Evolutionary conservation across 2,113 vertebrate species (phyloP).

Genomic region (Arizona elegans): DNA sequence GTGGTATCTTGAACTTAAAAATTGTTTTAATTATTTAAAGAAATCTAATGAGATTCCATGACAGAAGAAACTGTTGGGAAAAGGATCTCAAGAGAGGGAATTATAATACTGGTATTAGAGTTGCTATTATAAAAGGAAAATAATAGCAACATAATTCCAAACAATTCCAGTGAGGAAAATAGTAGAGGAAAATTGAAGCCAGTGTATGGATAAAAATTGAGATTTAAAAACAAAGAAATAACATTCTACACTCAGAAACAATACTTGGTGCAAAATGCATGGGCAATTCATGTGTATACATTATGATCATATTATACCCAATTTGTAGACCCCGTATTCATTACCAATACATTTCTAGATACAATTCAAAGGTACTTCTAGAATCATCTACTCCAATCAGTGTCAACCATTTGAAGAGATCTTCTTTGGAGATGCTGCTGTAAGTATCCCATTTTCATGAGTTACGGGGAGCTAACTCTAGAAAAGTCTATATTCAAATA

Average conservation of each 20-base stretch:
- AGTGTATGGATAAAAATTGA: not conserved
- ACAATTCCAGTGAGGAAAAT: not conserved
- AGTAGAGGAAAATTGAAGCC: not conserved
- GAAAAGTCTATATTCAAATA: not conserved
- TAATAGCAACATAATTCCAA: not conserved
- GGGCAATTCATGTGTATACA: not conserved
- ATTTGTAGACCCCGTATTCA: not conserved
- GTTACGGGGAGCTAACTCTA: not conserved
- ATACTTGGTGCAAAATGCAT: not conserved
- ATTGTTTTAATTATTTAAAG: not conserved
- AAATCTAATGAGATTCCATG: not conserved
- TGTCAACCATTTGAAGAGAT: not conserved
- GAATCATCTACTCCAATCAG: not conserved
- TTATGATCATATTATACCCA: not conserved
- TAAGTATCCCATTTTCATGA: not conserved
- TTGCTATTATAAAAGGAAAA: not conserved
- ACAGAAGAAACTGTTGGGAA: not conserved
- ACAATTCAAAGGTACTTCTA: not conserved
- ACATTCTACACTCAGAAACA: not conserved
- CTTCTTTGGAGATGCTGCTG: not conserved
- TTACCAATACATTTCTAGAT: not conserved
- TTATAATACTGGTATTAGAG: not conserved
- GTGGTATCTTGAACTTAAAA: not conserved
- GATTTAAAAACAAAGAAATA: not conserved
- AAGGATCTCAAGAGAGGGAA: not conserved